Conservation (phyloP, 2,888 invertebrate species). For the Salpingus planirostris region DNA sequence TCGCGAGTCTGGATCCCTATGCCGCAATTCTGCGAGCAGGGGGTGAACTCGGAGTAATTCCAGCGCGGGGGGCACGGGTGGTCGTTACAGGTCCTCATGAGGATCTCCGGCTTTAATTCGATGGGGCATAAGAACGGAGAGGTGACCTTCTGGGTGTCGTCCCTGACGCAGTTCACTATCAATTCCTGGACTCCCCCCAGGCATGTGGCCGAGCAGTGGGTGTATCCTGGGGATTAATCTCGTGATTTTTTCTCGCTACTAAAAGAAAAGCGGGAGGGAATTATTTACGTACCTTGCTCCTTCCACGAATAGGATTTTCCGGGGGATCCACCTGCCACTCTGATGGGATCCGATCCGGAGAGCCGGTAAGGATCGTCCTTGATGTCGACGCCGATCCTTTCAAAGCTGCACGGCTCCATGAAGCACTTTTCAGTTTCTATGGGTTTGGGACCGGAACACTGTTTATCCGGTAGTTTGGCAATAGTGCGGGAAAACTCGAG, state of each 20-base stretch:
- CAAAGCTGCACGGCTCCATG: constrained; percentile 63
- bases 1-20: constrained; percentile 87
- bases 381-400: constrained; percentile 43
- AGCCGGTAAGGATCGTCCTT: constrained; percentile 42
- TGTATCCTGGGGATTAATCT: too few species aligned
- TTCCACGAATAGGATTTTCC: constrained; percentile 84
- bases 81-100: constrained; percentile 87
- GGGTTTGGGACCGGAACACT: constrained; percentile 82
- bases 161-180: constrained; percentile 80
- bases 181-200: constrained; percentile 82
- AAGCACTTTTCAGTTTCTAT: constrained; percentile 71
- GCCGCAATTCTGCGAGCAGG: constrained; percentile 89
- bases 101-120: constrained; percentile 78
- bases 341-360: constrained; percentile 28
- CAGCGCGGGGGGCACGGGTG: constrained; percentile 92
- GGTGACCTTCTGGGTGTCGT: constrained; percentile 78
- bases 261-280: too few species aligned
- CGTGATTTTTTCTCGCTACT: too few species aligned
- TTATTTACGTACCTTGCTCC: too few species aligned
- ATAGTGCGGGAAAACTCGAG: constrained; percentile 84
- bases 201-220: constrained; percentile 90
- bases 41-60: constrained; percentile 83
- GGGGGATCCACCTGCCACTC: constrained; percentile 37
- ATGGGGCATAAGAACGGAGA: constrained; percentile 82
- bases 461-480: constrained; percentile 76